These are phyloP conservation scores for Hystrix cristata DNA, from an alignment of 2,113 vertebrate genomes.

Conservation along the genomic window DNA sequence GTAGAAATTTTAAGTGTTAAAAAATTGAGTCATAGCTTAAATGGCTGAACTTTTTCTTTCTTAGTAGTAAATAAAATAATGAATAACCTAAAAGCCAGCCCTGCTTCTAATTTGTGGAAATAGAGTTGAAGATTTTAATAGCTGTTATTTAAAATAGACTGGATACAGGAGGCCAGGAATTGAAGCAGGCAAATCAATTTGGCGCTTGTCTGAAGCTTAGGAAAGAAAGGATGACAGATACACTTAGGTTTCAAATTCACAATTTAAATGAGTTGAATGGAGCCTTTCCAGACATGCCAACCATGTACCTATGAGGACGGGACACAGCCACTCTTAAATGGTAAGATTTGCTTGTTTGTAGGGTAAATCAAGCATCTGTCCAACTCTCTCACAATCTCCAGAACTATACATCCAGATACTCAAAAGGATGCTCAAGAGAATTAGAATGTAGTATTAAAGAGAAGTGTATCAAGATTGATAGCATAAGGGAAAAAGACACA, in stretches of 20 bases:
- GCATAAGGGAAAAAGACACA: neutral
- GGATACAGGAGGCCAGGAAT: neutral
- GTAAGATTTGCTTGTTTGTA: neutral
- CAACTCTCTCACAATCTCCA: neutral
- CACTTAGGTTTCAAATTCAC: neutral
- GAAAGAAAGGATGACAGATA: neutral
- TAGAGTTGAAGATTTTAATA: neutral
- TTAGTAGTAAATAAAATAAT: neutral
- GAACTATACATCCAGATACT: neutral
- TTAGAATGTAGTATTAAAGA: neutral
- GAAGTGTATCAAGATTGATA: neutral
- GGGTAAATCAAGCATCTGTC: neutral
- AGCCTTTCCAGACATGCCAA: neutral
- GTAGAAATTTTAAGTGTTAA: neutral
- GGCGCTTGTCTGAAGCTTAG: neutral
- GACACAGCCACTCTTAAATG: neutral
- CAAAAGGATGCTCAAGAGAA: neutral
- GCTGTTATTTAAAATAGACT: neutral
- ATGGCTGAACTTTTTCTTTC: neutral
- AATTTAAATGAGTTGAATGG: neutral
- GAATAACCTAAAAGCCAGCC: neutral
- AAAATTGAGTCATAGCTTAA: neutral
- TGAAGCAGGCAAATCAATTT: neutral
- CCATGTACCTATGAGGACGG: neutral
- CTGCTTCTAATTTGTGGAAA: neutral